Evolutionary conservation across 2,888 invertebrate species (phyloP).

Genomic region (Andrena trimmerana): DNA sequence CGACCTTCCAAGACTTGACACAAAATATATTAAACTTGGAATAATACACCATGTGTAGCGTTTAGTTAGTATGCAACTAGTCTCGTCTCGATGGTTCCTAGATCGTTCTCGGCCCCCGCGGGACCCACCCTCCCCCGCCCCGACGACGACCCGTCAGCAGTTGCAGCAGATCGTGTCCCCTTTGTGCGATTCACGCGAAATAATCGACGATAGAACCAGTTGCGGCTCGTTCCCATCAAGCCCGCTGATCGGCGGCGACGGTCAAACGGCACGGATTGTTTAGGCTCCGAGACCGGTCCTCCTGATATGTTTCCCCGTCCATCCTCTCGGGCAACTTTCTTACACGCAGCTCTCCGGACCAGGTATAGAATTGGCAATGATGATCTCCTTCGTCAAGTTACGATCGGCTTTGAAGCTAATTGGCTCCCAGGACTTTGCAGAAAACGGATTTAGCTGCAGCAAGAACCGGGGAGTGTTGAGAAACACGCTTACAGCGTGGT

Average conservation of each 20-base stretch:
- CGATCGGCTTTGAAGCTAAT: slow-evolving; percentile 84
- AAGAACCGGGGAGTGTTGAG: background rate
- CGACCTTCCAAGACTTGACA: slow-evolving; percentile 80
- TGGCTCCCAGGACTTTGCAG: slow-evolving; percentile 84
- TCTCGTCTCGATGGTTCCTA: slow-evolving; percentile 68
- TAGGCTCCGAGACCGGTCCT: slow-evolving; percentile 68
- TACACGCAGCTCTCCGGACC: slow-evolving; percentile 96
- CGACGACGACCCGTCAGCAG: slow-evolving; percentile 24
- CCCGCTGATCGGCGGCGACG: slow-evolving; percentile 8
- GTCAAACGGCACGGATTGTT: slow-evolving; percentile 47
- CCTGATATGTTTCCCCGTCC: slow-evolving; percentile 76
- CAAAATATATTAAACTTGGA: slow-evolving; percentile 84
- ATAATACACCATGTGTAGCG: slow-evolving; percentile 80
- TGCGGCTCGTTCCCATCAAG: slow-evolving; percentile 37
- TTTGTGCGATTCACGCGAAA: slow-evolving; percentile 21
- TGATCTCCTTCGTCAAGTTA: slow-evolving; percentile 85
- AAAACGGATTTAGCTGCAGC: slow-evolving; percentile 83
- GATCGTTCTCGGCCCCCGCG: slow-evolving; percentile 52
- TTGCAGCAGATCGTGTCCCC: slow-evolving; percentile 32
- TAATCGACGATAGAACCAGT: slow-evolving; percentile 38
- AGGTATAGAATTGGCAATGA: slow-evolving; percentile 93
- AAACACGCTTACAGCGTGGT: background rate
- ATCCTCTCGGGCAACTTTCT: slow-evolving; percentile 68
- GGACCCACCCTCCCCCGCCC: background rate
- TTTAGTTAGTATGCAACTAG: slow-evolving; percentile 75